Percentiles rank a stretch among this genome's conserved stretches.
Evolutionary conservation across 1,140 invertebrate genomes (phyloP).

Genomic region (Drosophila orena): DNA sequence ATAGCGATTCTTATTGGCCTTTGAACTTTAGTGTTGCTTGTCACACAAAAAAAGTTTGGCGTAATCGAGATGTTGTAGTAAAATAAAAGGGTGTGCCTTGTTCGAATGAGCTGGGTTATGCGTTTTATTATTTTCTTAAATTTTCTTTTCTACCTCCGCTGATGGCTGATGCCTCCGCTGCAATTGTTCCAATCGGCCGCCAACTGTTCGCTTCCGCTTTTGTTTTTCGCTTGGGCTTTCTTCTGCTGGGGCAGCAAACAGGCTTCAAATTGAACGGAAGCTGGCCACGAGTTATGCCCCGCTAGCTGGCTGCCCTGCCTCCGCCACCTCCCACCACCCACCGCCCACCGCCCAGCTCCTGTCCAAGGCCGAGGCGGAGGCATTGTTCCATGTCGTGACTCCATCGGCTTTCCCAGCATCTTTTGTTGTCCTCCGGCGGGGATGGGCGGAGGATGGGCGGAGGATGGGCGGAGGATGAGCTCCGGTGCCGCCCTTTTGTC

Average conservation of each 20-base stretch:
- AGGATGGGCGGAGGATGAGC: slow-evolving; percentile 20
- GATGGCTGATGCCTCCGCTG: slow-evolving; percentile 46
- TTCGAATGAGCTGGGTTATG: background rate
- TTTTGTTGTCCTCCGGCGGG: slow-evolving; percentile 66
- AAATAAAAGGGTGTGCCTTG: too few species aligned
- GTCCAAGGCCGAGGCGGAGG: slow-evolving; percentile 62
- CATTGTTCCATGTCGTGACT: slow-evolving; percentile 79
- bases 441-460: slow-evolving; percentile 23
- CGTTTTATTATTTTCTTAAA: background rate
- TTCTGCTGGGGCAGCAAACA: slow-evolving; percentile 76
- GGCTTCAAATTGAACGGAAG: slow-evolving; percentile 82
- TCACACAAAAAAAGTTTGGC: too few species aligned
- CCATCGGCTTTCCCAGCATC: slow-evolving; percentile 67
- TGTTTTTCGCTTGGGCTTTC: slow-evolving; percentile 67
- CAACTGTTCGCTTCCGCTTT: slow-evolving; percentile 79
- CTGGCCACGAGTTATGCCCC: slow-evolving; percentile 73
- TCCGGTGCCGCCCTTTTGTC: slow-evolving; percentile 70
- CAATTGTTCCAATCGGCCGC: slow-evolving; percentile 79
- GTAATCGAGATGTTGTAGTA: background rate
- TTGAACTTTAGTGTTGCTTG: too few species aligned
- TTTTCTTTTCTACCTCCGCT: slow-evolving; percentile 8
- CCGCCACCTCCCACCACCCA: too few species aligned
- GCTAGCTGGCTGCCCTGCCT: slow-evolving; percentile 32
- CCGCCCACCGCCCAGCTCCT: slow-evolving; percentile 31
- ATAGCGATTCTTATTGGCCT: too few species aligned